Percentiles rank a stretch among this genome's conserved stretches.
Conservation (phyloP, 2,113 vertebrate species). For the Nycticebus coucang region DNA sequence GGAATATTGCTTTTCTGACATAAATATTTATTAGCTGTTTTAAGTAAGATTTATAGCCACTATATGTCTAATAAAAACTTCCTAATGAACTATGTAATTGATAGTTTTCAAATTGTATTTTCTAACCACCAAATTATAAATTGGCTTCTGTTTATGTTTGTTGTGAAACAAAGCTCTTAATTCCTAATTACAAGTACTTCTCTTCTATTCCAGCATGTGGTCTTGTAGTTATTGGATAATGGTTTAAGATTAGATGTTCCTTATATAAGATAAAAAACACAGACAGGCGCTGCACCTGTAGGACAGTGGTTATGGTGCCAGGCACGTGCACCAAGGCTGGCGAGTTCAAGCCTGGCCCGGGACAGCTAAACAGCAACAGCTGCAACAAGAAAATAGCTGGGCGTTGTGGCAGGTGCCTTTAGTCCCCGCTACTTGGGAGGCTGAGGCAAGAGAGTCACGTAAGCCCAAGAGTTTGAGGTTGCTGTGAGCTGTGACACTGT, state of each 20-base stretch:
- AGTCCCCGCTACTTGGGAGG: too few relatives aligned
- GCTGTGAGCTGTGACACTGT: too few relatives aligned
- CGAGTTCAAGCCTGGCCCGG: too few relatives aligned
- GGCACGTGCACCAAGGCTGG: too few relatives aligned
- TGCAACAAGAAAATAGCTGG: too few relatives aligned
- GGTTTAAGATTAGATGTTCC: neutral
- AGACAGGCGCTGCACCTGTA: too few relatives aligned
- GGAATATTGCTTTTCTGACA: constrained; percentile 26
- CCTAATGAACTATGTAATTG: neutral
- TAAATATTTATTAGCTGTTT: constrained; percentile 32
- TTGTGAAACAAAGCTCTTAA: constrained; percentile 10
- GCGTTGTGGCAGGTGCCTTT: too few relatives aligned
- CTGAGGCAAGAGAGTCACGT: too few relatives aligned
- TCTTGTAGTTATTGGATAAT: neutral
- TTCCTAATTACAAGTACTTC: neutral
- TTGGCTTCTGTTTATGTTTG: constrained; percentile 3
- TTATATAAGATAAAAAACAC: neutral
- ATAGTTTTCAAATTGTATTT: neutral
- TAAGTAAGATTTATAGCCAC: constrained; percentile 37
- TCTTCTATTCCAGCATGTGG: neutral
- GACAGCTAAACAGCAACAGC: too few relatives aligned
- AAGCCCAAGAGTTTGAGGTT: too few relatives aligned
- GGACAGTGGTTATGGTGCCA: too few relatives aligned
- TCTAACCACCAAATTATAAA: constrained; percentile 40
- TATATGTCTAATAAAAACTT: neutral